Conservation (phyloP, 2,797 vertebrate genomes). For the Podarcis lilfordi region DNA sequence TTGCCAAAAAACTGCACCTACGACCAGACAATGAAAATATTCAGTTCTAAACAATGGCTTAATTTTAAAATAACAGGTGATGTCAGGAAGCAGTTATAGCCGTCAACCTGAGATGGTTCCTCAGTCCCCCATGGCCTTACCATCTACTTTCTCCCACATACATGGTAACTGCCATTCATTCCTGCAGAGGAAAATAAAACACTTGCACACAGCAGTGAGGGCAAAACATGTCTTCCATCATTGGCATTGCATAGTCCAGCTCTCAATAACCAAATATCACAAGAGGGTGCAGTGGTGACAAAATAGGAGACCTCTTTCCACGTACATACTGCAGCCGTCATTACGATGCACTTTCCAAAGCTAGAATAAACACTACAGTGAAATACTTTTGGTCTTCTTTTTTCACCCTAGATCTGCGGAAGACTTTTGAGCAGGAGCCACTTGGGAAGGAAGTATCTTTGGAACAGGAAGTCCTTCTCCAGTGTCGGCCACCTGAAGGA, state of each 20-base stretch:
- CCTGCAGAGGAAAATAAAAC: neutral
- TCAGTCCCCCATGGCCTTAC: neutral
- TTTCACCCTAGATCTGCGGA: conserved; percentile 86
- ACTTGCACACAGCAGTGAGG: neutral
- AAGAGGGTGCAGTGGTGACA: neutral
- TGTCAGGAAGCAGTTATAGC: neutral
- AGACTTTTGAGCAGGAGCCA: conserved; percentile 98
- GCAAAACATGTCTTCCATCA: neutral
- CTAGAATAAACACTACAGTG: neutral
- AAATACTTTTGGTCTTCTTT: neutral
- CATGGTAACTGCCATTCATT: neutral
- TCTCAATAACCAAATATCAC: neutral
- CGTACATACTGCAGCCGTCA: neutral
- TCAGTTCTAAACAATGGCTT: neutral
- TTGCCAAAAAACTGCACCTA: neutral
- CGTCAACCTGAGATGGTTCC: neutral
- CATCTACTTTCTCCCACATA: neutral
- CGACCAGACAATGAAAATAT: neutral
- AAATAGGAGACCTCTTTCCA: neutral
- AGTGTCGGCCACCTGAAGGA: conserved; percentile 97
- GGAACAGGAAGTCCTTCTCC: conserved; percentile 97
- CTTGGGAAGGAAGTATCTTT: conserved; percentile 96
- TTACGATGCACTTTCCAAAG: neutral
- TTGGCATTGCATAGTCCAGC: neutral
- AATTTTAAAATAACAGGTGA: neutral